phyloP scores from a whole-genome alignment of 1,140 invertebrate genomes.

The Apis dorsata region DNA sequence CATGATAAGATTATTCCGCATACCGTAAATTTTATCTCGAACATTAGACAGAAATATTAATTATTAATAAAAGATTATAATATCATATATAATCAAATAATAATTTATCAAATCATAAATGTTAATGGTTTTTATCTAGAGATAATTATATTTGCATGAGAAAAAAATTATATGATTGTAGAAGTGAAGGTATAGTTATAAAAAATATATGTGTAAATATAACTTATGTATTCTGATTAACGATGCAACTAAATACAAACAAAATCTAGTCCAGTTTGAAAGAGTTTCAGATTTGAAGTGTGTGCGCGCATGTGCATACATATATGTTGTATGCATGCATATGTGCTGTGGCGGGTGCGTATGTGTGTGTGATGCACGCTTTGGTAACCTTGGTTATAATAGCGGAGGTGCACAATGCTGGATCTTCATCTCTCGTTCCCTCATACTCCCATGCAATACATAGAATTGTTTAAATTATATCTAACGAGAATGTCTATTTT shows the following conservation, averaged over 20 bases:
- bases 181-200: neutral
- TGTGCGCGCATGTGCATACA: neutral
- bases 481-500: no score
- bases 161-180: neutral
- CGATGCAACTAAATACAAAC: conserved; percentile 33
- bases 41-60: neutral
- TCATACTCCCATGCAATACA: conserved; percentile 47
- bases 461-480: neutral
- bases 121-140: no score
- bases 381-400: conserved; percentile 71
- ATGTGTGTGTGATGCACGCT: conserved; percentile 29
- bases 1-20: neutral
- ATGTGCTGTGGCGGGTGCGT: neutral
- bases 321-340: no score
- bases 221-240: neutral
- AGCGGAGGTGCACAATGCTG: conserved; percentile 66
- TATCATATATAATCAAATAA: no score
- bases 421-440: conserved; percentile 52
- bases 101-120: neutral
- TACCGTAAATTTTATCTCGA: neutral
- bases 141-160: neutral
- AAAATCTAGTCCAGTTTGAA: conserved; percentile 44
- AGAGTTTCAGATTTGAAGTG: neutral
- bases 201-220: neutral
- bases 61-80: neutral